phyloP scores from a whole-genome alignment of 2,113 vertebrate genomes.

The Bos javanicus region DNA sequence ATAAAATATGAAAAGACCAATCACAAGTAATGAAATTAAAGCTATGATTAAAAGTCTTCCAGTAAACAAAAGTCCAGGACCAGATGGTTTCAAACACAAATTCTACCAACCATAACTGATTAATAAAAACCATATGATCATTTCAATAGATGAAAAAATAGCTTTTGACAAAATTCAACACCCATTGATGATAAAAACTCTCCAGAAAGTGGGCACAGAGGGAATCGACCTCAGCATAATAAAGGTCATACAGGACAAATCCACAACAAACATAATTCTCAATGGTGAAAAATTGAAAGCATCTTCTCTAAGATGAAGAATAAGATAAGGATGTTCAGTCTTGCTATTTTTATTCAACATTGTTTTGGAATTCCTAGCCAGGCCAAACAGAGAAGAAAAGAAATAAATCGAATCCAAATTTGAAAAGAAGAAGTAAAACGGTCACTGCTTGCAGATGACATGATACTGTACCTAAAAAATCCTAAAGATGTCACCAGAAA shows the following conservation, averaged over 20 bases:
- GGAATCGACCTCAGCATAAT: neutral
- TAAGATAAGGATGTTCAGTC: neutral
- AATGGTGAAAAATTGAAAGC: neutral
- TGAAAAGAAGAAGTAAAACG: neutral
- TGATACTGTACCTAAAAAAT: neutral
- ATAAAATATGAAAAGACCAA: neutral
- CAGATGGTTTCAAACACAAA: neutral
- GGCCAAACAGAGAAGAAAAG: neutral
- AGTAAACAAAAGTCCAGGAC: neutral
- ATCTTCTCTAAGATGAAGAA: neutral
- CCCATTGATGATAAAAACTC: neutral
- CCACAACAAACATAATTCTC: neutral
- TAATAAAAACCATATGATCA: neutral
- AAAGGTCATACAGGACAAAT: neutral
- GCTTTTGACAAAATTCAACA: neutral
- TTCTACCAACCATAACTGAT: neutral
- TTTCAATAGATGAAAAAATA: neutral
- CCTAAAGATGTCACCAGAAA: neutral
- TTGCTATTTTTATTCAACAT: neutral
- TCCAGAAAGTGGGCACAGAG: neutral
- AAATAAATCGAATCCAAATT: neutral
- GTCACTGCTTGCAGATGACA: neutral
- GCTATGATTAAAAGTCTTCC: neutral
- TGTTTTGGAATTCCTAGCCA: neutral
- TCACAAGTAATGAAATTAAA: neutral